Evolutionary conservation across 2,888 invertebrate species (phyloP).

Genomic region (Bimastos eiseni): DNA sequence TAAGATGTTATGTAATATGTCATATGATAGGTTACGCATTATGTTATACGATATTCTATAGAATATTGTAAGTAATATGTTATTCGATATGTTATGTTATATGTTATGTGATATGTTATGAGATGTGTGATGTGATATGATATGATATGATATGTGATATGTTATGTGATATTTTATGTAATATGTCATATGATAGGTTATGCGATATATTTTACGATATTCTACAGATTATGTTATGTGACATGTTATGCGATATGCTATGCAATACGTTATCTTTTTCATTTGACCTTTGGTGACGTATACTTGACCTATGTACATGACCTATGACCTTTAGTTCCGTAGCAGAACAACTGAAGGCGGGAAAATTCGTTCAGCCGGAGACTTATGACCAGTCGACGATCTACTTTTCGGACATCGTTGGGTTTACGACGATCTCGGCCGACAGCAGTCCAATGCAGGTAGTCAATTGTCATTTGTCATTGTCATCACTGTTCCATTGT

Average conservation of each 20-base stretch:
- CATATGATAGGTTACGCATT: too few relatives aligned
- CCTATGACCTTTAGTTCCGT: slow-evolving; percentile 48
- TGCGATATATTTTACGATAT: too few relatives aligned
- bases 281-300: neutral
- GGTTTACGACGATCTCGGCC: slow-evolving; percentile 53
- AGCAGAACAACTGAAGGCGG: slow-evolving; percentile 57
- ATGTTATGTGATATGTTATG: neutral
- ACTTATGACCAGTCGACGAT: slow-evolving; percentile 55
- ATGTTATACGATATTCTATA: neutral
- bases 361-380: slow-evolving; percentile 55
- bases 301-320: neutral
- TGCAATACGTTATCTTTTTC: neutral
- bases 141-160: neutral
- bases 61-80: too few relatives aligned
- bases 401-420: slow-evolving; percentile 58
- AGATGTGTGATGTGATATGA: neutral
- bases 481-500: neutral
- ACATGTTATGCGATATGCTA: too few relatives aligned
- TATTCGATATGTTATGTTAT: neutral
- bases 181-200: too few relatives aligned
- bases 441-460: slow-evolving; percentile 56
- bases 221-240: too few relatives aligned
- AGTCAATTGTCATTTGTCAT: neutral
- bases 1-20: too few relatives aligned
- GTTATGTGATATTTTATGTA: too few relatives aligned